A percentile compares a stretch with the other conserved stretches of the same genome.
These are phyloP conservation scores for Caretta caretta DNA, from an alignment of 2,113 vertebrate species.

Conservation along the genomic window DNA sequence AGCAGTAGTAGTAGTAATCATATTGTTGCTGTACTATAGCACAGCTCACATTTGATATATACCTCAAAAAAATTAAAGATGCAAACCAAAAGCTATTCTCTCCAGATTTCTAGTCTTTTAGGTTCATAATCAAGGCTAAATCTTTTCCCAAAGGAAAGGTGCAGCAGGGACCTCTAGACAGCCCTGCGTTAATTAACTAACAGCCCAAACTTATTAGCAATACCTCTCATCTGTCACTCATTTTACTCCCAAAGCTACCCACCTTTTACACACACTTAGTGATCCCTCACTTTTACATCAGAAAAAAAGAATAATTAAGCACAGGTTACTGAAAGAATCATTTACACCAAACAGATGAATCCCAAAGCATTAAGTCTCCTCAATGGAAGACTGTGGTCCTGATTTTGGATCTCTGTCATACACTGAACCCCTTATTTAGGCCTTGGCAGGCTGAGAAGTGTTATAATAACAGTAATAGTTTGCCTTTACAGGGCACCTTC, in stretches of 20 bases:
- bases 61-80: background rate
- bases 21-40: background rate
- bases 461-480: background rate
- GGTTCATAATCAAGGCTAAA: background rate
- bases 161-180: background rate
- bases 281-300: too few relatives aligned
- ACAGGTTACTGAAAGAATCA: too few relatives aligned
- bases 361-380: background rate
- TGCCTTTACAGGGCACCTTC: background rate
- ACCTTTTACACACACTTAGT: too few relatives aligned
- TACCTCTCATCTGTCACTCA: too few relatives aligned
- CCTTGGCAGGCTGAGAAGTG: background rate
- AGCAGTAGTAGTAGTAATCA: background rate
- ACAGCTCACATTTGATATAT: background rate
- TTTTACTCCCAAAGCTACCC: too few relatives aligned
- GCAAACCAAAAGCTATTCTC: background rate
- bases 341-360: background rate
- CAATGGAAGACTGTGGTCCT: background rate
- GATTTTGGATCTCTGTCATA: background rate
- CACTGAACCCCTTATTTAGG: background rate
- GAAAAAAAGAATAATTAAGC: too few relatives aligned
- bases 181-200: background rate
- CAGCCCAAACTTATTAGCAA: background rate
- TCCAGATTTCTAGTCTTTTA: background rate
- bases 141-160: background rate